Evolutionary conservation across 2,113 vertebrate genomes (phyloP), one percentile per base, ranked within the genome.

Genomic region (Ifrita kowaldi): DNA sequence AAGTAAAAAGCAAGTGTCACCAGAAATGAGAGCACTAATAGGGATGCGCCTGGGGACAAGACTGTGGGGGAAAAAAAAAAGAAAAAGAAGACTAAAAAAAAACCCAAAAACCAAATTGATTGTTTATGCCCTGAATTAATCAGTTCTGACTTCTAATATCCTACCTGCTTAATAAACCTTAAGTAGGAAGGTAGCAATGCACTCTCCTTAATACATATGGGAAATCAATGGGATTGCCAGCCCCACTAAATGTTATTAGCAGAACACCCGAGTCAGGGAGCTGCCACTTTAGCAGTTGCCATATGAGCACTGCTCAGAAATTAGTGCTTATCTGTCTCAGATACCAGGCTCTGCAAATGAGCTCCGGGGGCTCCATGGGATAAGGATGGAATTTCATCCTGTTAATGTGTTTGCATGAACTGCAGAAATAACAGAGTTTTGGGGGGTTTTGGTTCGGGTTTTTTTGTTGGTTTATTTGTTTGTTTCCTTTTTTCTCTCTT

Each of bases 171-270:
- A 96, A 94, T 96, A 96, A 94, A 70, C 55, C 89, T 73, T 57
- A 63, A 78, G 55, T 53, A 83, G 82, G 76, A 81, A 94, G 3
- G 3, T 37, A 86, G 59, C 47, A 73, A 57, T 74, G 53, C 85
- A 67, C 39, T 93, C 47, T 89, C 41, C 75, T 88, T 83, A 91
- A 86, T 94, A 62, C 94, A 80, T 83, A 70, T 74, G 95, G 93
- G 95, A 96, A 96, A 97, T 96, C 95, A 96, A 67, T 60, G 55
- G 59, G 78, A 79, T 80, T 96, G 87, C 85, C 84, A 69, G 37
- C 39, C 63, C 39, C 47, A 30, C 55, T 62, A 74, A 95, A 93
- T 46, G 30, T 59, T 85, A 80, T 95, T 93, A 95, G 52, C 63
- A 91, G 59, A 94, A 67, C 63, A 84, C 55, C 47, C 47, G 71